phyloP scores from a whole-genome alignment of 2,113 vertebrate species.

The Phrynocephalus versicolor region DNA sequence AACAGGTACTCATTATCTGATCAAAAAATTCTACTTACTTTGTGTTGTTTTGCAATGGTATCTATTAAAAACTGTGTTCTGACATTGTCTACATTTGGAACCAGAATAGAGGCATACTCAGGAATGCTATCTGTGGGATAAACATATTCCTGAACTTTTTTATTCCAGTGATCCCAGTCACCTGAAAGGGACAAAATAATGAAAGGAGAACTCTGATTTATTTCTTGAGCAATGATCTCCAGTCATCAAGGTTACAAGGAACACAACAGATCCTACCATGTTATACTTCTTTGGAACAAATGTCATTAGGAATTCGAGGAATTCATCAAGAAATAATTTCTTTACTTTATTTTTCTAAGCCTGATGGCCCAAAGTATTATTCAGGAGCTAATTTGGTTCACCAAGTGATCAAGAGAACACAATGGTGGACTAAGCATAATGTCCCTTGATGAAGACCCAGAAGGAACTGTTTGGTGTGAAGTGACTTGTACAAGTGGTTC shows the following conservation, averaged over 20 bases:
- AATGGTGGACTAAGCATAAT: background rate
- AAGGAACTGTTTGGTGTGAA: background rate
- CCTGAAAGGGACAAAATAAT: slow-evolving; percentile 47
- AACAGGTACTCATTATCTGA: background rate
- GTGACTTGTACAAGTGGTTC: background rate
- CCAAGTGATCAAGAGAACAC: background rate
- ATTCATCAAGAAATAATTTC: no score
- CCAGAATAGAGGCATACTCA: slow-evolving; percentile 79
- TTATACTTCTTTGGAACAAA: background rate
- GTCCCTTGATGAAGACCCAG: background rate
- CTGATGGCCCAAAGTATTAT: background rate
- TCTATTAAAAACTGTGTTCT: slow-evolving; percentile 80
- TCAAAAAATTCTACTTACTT: slow-evolving; percentile 67
- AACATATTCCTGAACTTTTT: slow-evolving; percentile 75
- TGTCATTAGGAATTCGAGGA: background rate
- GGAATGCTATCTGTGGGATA: slow-evolving; percentile 77
- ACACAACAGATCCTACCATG: background rate
- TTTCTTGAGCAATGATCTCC: background rate
- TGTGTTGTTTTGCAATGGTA: slow-evolving; percentile 78
- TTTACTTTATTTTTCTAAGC: background rate
- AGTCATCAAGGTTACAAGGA: background rate
- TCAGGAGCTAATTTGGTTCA: background rate
- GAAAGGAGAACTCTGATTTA: background rate
- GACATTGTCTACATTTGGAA: slow-evolving; percentile 82
- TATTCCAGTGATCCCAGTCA: slow-evolving; percentile 79